These are phyloP conservation scores for Gallinago stenura DNA, from an alignment of 2,797 vertebrate species.

Conservation along the genomic window DNA sequence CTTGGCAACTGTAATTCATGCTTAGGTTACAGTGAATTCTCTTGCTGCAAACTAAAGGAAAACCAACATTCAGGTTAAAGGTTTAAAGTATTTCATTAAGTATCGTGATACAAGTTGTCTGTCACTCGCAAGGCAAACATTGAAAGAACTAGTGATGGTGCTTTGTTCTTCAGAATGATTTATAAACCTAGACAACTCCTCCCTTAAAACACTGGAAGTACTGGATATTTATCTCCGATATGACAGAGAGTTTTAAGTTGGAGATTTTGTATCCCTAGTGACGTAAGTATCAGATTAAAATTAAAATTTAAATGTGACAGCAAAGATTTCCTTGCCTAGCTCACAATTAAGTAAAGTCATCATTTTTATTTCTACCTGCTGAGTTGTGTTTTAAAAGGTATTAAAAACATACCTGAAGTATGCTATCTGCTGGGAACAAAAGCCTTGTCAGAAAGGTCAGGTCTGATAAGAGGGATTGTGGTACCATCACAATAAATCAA, in stretches of 20 bases:
- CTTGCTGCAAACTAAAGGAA: slow-evolving; percentile 34
- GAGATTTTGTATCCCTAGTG: neutral
- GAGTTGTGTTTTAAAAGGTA: slow-evolving; percentile 33
- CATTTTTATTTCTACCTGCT: slow-evolving; percentile 28
- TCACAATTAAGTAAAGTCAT: slow-evolving; percentile 2
- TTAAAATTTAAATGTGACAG: slow-evolving; percentile 48
- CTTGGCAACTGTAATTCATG: slow-evolving; percentile 32
- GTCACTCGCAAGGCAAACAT: neutral
- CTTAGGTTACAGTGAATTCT: slow-evolving; percentile 32
- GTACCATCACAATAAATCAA: slow-evolving; percentile 56
- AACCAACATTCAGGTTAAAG: slow-evolving; percentile 64
- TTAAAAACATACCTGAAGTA: slow-evolving; percentile 7
- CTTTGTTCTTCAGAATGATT: slow-evolving; percentile 40
- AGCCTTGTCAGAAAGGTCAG: slow-evolving; percentile 28
- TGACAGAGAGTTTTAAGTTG: neutral
- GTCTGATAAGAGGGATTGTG: slow-evolving; percentile 3
- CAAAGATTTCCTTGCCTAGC: slow-evolving; percentile 44
- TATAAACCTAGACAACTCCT: slow-evolving; percentile 16
- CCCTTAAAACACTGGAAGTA: slow-evolving; percentile 52
- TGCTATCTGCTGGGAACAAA: slow-evolving; percentile 34
- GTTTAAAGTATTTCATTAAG: slow-evolving; percentile 42
- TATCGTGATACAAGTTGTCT: slow-evolving; percentile 12
- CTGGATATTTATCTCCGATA: neutral
- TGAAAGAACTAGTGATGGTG: neutral
- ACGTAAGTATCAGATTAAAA: slow-evolving; percentile 4